Conservation (phyloP, 2,113 vertebrate genomes). For the Nibea coibor region DNA sequence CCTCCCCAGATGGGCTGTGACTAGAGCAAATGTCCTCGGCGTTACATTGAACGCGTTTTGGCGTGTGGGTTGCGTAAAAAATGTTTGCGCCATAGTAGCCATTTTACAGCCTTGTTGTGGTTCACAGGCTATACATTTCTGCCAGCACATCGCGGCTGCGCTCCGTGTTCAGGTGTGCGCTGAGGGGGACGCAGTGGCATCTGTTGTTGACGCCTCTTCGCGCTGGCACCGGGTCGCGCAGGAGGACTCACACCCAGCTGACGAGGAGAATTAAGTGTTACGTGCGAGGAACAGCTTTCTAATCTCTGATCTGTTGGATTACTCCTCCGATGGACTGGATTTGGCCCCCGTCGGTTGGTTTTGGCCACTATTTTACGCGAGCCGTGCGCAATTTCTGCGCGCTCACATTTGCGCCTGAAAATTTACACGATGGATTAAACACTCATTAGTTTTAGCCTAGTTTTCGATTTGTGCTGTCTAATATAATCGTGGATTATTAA, state of each 20-base stretch:
- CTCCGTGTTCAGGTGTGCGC: conserved; percentile 41
- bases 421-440: conserved; percentile 58
- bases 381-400: neutral
- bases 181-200: neutral
- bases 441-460: conserved; percentile 28
- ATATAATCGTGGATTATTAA: conserved; percentile 41
- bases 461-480: neutral
- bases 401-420: neutral
- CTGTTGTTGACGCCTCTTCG: conserved; percentile 56
- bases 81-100: neutral
- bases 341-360: conserved; percentile 11
- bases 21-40: neutral
- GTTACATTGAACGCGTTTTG: neutral
- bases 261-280: conserved; percentile 65
- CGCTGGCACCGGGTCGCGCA: conserved; percentile 24
- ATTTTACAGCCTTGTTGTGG: neutral
- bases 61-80: neutral
- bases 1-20: neutral
- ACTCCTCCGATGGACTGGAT: conserved; percentile 51
- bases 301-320: conserved; percentile 78
- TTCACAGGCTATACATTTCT: neutral
- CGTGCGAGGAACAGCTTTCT: conserved; percentile 63
- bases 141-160: neutral
- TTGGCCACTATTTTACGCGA: conserved; percentile 52
- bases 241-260: conserved; percentile 43